phyloP scores from a whole-genome alignment of 2,888 invertebrate species.

The Athrips mouffetella region DNA sequence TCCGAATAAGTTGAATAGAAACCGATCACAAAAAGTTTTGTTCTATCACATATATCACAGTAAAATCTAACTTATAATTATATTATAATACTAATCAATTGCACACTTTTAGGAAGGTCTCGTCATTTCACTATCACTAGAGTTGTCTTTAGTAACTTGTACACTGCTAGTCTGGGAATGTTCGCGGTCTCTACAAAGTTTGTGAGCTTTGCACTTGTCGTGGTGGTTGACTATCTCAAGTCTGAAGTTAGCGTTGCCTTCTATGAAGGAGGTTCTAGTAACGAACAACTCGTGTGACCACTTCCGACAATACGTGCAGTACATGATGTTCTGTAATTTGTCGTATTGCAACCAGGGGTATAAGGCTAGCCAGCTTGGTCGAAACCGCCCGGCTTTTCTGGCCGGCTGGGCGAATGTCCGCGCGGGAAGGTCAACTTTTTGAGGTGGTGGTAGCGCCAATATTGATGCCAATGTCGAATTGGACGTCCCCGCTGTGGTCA shows the following conservation, averaged over 20 bases:
- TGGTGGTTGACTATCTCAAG: slow-evolving; percentile 88
- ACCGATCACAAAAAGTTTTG: background rate
- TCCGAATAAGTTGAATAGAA: too few relatives aligned
- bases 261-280: slow-evolving; percentile 87
- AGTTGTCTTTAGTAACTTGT: background rate
- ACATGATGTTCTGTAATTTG: slow-evolving; percentile 81
- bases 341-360: slow-evolving; percentile 86
- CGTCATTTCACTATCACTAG: slow-evolving; percentile 6
- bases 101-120: background rate
- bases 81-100: background rate
- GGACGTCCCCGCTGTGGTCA: slow-evolving; percentile 34
- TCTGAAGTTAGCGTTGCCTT: slow-evolving; percentile 86
- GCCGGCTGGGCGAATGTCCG: slow-evolving; percentile 17
- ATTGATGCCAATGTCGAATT: slow-evolving; percentile 40
- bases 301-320: slow-evolving; percentile 82
- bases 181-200: slow-evolving; percentile 79
- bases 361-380: slow-evolving; percentile 82
- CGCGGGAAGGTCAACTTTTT: slow-evolving; percentile 42
- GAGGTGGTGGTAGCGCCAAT: slow-evolving; percentile 48
- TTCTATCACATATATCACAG: background rate
- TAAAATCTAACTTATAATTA: background rate
- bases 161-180: slow-evolving; percentile 26
- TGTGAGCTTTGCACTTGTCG: slow-evolving; percentile 87
- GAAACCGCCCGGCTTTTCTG: slow-evolving; percentile 82
- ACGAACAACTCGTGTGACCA: slow-evolving; percentile 83